Base-by-base conservation (phyloP, 2,113 vertebrate genomes). In the Aramus guarauna region DNA sequence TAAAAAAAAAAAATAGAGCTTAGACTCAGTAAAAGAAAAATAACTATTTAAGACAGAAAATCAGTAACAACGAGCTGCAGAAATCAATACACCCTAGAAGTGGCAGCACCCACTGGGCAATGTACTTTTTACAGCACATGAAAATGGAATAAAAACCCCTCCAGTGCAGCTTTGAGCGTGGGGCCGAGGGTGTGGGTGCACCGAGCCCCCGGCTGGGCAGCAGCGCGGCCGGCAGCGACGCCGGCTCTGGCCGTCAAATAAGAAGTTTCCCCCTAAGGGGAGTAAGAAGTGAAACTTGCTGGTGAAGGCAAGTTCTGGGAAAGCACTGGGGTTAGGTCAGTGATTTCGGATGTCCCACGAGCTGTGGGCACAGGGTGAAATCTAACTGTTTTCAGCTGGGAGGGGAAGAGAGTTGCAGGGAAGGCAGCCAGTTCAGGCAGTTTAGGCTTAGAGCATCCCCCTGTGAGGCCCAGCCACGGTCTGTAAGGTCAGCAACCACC, bases 211-310 rank as follows among this genome's bases (percentile, higher is more conserved):
- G 52, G 24, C 36, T 13, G 39, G 36, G 48, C 59, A 69, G 41
- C 4, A 4, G 48, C 1, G 27, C 36, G 5, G 12, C 67, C 43
- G 34, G 23, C 48, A 77, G 24, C 2, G 2, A 39, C 69, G 36
- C 6, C 1, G 2, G 43, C 41, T 23, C 32, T 13, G 3, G 21
- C 23, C 30, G 4, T 39, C 19, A 73, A 63, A 11, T 55, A 43
- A 23, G 71, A 88, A 62, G 41, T 85, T 85, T 92, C 53, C 63
- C 83, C 37, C 18, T 17, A 62, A 80, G 24, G 19, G 67, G 52
- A 84, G 23, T 11, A 53, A 83, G 62, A 96, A 97, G 84, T 77
- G 88, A 96, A 96, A 94, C 26, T n/a, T 79, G 72, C 72, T 92
- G 85, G 71, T 47, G 75, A 83, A 30, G 45, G 13, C 41, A 92